These are phyloP conservation scores for Eupeodes latifasciatus DNA, from an alignment of 2,888 invertebrate species.

Conservation along the genomic window DNA sequence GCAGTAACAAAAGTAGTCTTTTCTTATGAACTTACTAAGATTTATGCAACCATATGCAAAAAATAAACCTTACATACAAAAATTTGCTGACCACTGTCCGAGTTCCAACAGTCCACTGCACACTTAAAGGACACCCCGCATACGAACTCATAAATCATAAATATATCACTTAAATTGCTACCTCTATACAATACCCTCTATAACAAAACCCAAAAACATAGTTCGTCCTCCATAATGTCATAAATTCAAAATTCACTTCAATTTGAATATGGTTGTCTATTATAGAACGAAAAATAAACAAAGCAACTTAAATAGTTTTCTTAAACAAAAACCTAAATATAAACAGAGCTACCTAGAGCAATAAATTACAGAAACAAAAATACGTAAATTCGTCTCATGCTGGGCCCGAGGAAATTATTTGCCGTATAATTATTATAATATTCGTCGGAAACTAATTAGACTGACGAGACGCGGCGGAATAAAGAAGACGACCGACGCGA, in stretches of 20 bases:
- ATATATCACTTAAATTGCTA: background rate
- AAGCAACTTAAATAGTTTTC: background rate
- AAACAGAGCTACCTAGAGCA: background rate
- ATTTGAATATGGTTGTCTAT: constrained; percentile 16
- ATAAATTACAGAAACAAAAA: constrained; percentile 18
- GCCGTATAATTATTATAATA: constrained; percentile 10
- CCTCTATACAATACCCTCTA: background rate
- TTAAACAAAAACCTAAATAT: background rate
- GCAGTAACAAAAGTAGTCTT: too few relatives aligned
- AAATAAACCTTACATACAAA: background rate
- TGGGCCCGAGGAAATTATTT: constrained; percentile 18
- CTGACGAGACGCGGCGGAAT: constrained; percentile 4
- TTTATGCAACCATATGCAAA: too few relatives aligned
- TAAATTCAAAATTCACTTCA: constrained; percentile 35
- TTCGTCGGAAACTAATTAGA: constrained; percentile 67
- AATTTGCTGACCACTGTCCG: constrained; percentile 14
- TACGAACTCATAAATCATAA: constrained; percentile 58
- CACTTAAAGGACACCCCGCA: background rate
- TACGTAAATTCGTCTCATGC: constrained; percentile 40
- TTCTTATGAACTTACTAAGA: too few relatives aligned
- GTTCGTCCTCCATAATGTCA: constrained; percentile 3
- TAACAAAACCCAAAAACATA: constrained; percentile 25
- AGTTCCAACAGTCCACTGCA: constrained; percentile 17
- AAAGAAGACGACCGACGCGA: background rate
- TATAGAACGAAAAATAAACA: background rate